Conservation (phyloP, 2,113 vertebrate genomes). For the Corapipo altera region DNA sequence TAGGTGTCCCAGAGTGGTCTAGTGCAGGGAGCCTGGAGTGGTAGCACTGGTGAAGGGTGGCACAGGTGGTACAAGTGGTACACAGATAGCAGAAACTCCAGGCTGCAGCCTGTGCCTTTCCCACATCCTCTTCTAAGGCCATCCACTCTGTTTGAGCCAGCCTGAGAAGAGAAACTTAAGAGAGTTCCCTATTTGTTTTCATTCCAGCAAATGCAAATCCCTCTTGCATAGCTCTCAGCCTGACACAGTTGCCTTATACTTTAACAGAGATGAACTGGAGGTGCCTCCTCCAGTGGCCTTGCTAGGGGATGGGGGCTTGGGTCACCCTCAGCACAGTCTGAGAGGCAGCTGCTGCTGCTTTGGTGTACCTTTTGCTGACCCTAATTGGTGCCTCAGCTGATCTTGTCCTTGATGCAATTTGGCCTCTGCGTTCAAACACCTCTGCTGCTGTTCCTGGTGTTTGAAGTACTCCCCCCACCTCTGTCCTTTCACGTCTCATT, state of each 20-base stretch:
- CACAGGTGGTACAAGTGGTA: not conserved
- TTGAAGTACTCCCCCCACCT: not conserved
- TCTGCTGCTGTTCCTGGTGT: not conserved
- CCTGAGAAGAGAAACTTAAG: not conserved
- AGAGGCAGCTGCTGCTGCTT: not conserved
- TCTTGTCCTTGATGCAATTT: not conserved
- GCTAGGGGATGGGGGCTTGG: not conserved
- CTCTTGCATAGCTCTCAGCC: not conserved
- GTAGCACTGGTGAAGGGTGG: not conserved
- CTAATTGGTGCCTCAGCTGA: not conserved
- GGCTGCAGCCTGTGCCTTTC: not conserved
- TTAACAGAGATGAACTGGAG: not conserved
- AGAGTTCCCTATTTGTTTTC: not conserved
- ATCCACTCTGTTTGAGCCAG: not conserved
- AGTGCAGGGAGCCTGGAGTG: no score
- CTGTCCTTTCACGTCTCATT: rapidly evolving
- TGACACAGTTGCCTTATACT: not conserved
- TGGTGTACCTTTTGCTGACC: not conserved
- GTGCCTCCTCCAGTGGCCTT: not conserved
- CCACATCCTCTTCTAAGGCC: rapidly evolving
- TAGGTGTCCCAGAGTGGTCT: not conserved
- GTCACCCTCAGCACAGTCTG: not conserved
- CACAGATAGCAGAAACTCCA: not conserved
- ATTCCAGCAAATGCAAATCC: not conserved
- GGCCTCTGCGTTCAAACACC: not conserved